Evolutionary conservation across 2,113 vertebrate species (phyloP).

Genomic region (Halichoeres trimaculatus): DNA sequence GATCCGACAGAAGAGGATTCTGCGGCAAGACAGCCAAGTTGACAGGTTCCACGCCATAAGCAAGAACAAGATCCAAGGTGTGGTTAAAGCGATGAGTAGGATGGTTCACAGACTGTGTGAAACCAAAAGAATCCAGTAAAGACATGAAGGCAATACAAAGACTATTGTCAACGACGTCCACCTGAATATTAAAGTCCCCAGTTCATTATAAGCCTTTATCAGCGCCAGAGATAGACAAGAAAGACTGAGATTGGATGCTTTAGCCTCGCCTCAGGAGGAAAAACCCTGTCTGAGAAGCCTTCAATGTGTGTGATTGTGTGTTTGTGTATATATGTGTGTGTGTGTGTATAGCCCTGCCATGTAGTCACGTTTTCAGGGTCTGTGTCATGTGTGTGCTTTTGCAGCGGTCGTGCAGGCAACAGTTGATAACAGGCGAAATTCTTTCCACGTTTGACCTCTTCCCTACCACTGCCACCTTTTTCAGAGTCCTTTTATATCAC

Average conservation of each 20-base stretch:
- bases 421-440: conserved; percentile 75
- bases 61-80: no score
- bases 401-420: conserved; percentile 60
- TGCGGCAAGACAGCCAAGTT: no score
- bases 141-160: no score
- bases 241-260: conserved; percentile 77
- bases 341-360: conserved; percentile 56
- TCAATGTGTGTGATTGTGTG: conserved; percentile 32
- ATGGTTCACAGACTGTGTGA: no score
- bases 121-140: no score
- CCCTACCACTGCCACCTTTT: conserved; percentile 37
- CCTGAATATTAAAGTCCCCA: no score
- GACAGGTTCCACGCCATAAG: no score
- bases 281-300: conserved; percentile 60
- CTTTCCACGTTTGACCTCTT: conserved; percentile 70
- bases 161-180: no score
- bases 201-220: conserved; percentile 82
- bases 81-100: no score
- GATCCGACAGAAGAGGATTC: no score
- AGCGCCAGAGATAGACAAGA: conserved; percentile 79
- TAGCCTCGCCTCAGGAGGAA: conserved; percentile 71
- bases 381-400: conserved; percentile 42
- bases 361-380: conserved; percentile 57
- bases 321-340: conserved; percentile 34
- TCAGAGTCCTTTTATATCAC: conserved; percentile 58